phyloP scores from a whole-genome alignment of 2,888 invertebrate genomes.

The Drosophila cyrtoloma region DNA sequence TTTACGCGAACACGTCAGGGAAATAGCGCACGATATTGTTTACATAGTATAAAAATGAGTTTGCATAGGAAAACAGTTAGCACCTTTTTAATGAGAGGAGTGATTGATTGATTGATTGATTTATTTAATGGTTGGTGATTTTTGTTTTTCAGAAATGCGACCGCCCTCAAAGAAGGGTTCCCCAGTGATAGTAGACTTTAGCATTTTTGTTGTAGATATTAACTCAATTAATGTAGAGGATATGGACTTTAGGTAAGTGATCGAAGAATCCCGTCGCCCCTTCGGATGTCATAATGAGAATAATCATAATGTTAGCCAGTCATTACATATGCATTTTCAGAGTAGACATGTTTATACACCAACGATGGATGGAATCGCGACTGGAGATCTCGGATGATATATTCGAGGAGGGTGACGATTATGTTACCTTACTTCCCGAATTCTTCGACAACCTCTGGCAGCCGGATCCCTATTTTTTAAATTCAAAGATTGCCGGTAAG shows the following conservation, averaged over 20 bases:
- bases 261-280: background rate
- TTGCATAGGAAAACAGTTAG: constrained; percentile 6
- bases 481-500: constrained; percentile 93
- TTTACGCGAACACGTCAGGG: constrained; percentile 32
- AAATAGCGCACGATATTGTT: constrained; percentile 52
- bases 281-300: constrained; percentile 6
- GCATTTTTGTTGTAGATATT: constrained; percentile 93
- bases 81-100: background rate
- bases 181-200: constrained; percentile 92
- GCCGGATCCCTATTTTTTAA: constrained; percentile 93
- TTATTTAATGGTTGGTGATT: background rate
- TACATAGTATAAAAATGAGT: constrained; percentile 3
- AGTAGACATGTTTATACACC: constrained; percentile 94
- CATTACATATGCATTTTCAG: constrained; percentile 85
- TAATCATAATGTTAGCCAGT: constrained; percentile 52
- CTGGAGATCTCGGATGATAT: constrained; percentile 91
- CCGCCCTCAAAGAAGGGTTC: constrained; percentile 90
- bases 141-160: constrained; percentile 88
- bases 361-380: constrained; percentile 92
- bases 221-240: constrained; percentile 95
- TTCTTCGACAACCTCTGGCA: constrained; percentile 95
- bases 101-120: background rate
- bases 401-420: constrained; percentile 92
- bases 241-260: constrained; percentile 93
- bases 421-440: constrained; percentile 91